A percentile compares a stretch with the other conserved stretches of the same genome.
Conservation (phyloP, 2,888 invertebrate genomes). For the Bedellia somnulentella region DNA sequence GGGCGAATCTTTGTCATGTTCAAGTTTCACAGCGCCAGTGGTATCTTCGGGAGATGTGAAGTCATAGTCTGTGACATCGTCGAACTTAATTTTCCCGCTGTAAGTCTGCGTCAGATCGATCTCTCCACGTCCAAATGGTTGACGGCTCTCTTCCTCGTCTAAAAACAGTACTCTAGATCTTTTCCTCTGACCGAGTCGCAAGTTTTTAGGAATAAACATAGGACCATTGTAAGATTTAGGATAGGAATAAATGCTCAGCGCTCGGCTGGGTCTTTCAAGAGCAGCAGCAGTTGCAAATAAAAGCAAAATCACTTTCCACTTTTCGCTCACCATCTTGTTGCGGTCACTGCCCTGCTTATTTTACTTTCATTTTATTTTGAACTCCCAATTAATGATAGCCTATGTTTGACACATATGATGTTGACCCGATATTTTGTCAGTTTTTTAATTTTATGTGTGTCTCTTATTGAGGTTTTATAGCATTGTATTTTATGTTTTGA, state of each 20-base stretch:
- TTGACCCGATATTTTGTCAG: no score
- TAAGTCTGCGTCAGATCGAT: slow-evolving; percentile 34
- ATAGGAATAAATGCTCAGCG: slow-evolving; percentile 36
- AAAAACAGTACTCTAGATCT: slow-evolving; percentile 36
- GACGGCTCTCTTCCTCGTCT: slow-evolving; percentile 38
- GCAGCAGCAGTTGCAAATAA: slow-evolving; percentile 31
- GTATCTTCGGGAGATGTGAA: slow-evolving; percentile 36
- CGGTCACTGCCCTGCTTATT: slow-evolving; percentile 43
- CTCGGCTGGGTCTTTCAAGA: slow-evolving; percentile 37
- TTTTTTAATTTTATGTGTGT: slow-evolving; percentile 1
- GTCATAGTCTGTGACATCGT: slow-evolving; percentile 47
- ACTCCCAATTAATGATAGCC: no score
- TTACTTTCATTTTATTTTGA: slow-evolving; percentile 46
- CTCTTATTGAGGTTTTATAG: slow-evolving; percentile 3
- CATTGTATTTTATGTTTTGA: slow-evolving; percentile 3
- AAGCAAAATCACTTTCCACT: slow-evolving; percentile 53
- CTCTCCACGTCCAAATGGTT: slow-evolving; percentile 36
- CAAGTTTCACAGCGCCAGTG: slow-evolving; percentile 12
- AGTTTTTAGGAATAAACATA: slow-evolving; percentile 40
- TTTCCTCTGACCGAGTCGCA: slow-evolving; percentile 21
- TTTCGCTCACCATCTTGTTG: slow-evolving; percentile 45
- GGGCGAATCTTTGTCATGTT: slow-evolving; percentile 15
- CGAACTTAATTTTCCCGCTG: slow-evolving; percentile 45
- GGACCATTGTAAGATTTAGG: slow-evolving; percentile 25
- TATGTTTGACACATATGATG: no score